phyloP scores from a whole-genome alignment of 2,797 vertebrate species.

The Poeciliopsis turneri region DNA sequence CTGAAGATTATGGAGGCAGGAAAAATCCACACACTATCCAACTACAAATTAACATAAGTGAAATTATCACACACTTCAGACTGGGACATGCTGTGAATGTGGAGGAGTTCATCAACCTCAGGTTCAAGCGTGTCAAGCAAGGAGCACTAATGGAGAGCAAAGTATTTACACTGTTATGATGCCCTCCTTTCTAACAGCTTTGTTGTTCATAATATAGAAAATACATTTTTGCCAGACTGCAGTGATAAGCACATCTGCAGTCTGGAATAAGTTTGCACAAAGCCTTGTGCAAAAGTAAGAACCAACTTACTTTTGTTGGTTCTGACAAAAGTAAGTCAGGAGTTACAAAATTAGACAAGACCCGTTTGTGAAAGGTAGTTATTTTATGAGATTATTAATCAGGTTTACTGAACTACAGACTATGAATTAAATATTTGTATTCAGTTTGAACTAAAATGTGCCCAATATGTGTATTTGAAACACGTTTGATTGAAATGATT shows the following conservation, averaged over 20 bases:
- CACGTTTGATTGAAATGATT: background rate
- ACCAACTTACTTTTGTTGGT: background rate
- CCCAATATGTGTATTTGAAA: background rate
- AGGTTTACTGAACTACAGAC: background rate
- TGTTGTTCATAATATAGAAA: background rate
- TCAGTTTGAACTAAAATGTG: background rate
- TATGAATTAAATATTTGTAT: background rate
- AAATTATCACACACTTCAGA: background rate
- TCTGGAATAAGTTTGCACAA: background rate
- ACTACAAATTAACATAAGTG: background rate
- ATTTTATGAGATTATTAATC: background rate
- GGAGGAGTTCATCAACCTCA: background rate
- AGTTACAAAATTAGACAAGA: background rate
- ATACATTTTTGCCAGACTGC: background rate
- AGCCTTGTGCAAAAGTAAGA: background rate
- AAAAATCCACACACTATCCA: background rate
- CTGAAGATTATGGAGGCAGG: background rate
- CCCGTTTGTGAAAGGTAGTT: background rate
- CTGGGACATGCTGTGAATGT: background rate
- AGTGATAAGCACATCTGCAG: background rate
- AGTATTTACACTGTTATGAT: background rate
- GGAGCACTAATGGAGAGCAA: background rate
- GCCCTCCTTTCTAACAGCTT: background rate
- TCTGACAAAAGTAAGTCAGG: background rate
- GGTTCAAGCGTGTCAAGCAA: background rate